Percentiles rank a stretch among this genome's conserved stretches.
Evolutionary conservation across 2,888 invertebrate species (phyloP).

Genomic region (Dysmachus trigonus): DNA sequence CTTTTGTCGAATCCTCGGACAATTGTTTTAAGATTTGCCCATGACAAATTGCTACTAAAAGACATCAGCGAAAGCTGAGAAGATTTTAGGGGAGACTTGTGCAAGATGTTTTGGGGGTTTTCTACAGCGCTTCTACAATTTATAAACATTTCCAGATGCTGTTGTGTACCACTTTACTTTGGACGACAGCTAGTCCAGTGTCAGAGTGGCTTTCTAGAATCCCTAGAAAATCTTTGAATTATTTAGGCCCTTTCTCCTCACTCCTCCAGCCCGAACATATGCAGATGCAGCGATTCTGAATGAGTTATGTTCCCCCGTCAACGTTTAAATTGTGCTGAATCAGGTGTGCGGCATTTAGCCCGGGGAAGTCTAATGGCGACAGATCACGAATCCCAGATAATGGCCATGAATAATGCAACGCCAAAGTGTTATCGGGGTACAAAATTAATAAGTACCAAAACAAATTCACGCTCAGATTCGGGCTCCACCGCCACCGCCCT

Average conservation of each 20-base stretch:
- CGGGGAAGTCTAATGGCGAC: neutral
- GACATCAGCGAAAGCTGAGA: neutral
- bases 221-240: neutral
- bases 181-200: neutral
- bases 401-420: slow-evolving; percentile 31
- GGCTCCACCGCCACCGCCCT: neutral
- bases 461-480: slow-evolving; percentile 11
- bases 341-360: neutral
- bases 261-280: neutral
- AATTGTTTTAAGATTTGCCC: slow-evolving; percentile 28
- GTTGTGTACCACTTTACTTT: neutral
- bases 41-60: slow-evolving; percentile 12
- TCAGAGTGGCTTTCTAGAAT: neutral
- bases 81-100: neutral
- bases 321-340: slow-evolving; percentile 9
- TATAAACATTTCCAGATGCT: neutral
- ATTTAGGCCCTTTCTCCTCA: neutral
- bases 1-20: slow-evolving; percentile 20
- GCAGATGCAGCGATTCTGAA: neutral
- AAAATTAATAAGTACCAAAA: slow-evolving; percentile 29
- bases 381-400: slow-evolving; percentile 8
- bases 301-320: slow-evolving; percentile 2
- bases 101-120: neutral
- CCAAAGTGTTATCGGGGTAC: slow-evolving; percentile 5
- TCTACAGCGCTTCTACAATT: neutral